Percentiles rank a stretch among this genome's conserved stretches.
phyloP scores from a whole-genome alignment of 2,113 vertebrate genomes.

The Neotoma lepida region DNA sequence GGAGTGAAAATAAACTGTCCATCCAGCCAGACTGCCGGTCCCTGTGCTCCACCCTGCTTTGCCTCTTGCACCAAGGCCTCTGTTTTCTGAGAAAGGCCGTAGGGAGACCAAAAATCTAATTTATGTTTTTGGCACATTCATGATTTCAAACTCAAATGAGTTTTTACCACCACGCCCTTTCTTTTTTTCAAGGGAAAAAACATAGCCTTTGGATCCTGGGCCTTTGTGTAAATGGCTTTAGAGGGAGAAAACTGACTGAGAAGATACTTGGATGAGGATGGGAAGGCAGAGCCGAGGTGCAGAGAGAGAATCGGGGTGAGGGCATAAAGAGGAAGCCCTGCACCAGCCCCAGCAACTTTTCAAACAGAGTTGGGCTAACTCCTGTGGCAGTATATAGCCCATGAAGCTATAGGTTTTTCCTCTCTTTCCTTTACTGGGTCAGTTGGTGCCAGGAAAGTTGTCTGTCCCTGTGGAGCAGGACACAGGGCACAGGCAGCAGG shows the following conservation, averaged over 20 bases:
- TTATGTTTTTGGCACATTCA: conserved; percentile 18
- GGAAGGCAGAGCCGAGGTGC: conserved; percentile 49
- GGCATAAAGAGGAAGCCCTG: too few species aligned
- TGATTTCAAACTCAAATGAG: conserved; percentile 58
- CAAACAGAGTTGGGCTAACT: neutral
- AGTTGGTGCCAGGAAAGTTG: conserved; percentile 32
- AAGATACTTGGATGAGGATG: conserved; percentile 29
- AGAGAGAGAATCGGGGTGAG: neutral
- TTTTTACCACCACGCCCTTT: neutral
- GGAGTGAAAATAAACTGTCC: conserved; percentile 2
- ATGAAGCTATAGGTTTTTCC: neutral
- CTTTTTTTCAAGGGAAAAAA: conserved; percentile 24
- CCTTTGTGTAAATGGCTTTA: conserved; percentile 51
- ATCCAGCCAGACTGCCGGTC: neutral
- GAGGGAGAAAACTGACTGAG: conserved; percentile 22
- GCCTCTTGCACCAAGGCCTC: neutral
- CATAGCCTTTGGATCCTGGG: conserved; percentile 60
- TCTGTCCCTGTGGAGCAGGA: neutral
- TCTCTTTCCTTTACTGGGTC: neutral
- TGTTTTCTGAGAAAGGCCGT: neutral
- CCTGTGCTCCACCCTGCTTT: neutral
- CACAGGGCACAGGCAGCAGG: neutral
- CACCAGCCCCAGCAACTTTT: neutral
- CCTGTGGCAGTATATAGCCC: neutral
- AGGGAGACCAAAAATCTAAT: neutral